phyloP scores from a whole-genome alignment of 2,797 vertebrate species.

The Myotis findleyi region DNA sequence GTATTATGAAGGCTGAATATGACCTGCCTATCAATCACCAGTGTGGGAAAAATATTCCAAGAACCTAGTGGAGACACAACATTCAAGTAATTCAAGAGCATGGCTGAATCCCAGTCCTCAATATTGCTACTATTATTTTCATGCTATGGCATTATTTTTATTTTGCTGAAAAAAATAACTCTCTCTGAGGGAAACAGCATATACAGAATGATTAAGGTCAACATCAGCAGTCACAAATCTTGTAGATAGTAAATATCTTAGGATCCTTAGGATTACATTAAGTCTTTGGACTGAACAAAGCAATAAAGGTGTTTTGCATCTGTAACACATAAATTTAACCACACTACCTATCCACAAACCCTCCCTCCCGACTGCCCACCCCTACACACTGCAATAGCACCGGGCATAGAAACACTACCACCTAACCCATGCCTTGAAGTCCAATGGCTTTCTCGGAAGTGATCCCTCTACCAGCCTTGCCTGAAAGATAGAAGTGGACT shows the following conservation, averaged over 20 bases:
- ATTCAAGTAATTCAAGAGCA: conserved; percentile 75
- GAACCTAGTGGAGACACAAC: conserved; percentile 70
- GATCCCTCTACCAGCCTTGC: not conserved
- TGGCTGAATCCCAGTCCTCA: conserved; percentile 67
- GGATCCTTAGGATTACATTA: conserved; percentile 53
- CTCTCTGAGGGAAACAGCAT: not conserved
- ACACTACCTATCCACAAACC: not conserved
- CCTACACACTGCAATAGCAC: not conserved
- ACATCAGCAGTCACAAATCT: not conserved
- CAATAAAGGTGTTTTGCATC: conserved; percentile 15
- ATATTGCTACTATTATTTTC: conserved; percentile 62
- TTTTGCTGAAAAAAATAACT: conserved; percentile 65
- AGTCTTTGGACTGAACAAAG: conserved; percentile 50
- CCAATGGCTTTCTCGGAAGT: conserved; percentile 1
- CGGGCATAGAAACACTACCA: conserved; percentile 46
- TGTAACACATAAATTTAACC: conserved; percentile 51
- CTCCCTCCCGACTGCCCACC: not conserved
- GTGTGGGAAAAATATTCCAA: conserved; percentile 77
- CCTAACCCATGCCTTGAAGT: not conserved
- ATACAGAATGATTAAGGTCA: conserved; percentile 17
- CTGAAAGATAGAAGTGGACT: not conserved
- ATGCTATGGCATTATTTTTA: conserved; percentile 68
- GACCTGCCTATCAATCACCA: conserved; percentile 76
- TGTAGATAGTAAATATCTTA: not conserved
- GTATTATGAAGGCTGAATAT: conserved; percentile 74